Evolutionary conservation across 1,140 invertebrate species (phyloP), one percentile per base, ranked within the genome.

Genomic region (Lasioglossum albipes): DNA sequence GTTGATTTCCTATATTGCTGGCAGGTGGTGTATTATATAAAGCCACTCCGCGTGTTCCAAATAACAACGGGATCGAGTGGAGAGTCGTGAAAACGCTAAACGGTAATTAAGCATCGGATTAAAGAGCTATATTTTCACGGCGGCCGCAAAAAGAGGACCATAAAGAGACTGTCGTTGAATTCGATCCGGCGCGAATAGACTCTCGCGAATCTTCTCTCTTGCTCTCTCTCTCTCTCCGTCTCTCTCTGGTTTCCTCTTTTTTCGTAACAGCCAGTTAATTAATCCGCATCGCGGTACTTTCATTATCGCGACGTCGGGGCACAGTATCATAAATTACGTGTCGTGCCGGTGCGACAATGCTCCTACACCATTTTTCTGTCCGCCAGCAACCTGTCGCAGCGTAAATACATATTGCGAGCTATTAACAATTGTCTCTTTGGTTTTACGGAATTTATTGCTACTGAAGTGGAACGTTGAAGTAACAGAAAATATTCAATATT

Each of bases 311-410:
- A 75, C 80, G 79, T 70, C 72, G 64, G 36, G 79, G 83, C 87
- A 80, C 72, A 57, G 75, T 83, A 76, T 79, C 83, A 88, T 89
- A 88, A 87, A 88, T 89, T 88, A 87, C 83, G 72, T 81, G 81
- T 77, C 84, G 79, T 81, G 73, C 59, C 82, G 75, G 42, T 71
- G 59, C 84, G 75, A 85, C 84, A 75, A 79, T 82, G 70, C 70
- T 13, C 52, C 79, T 61, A 57, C 57, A 36, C 72, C 49, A 86
- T 82, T 81, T 87, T 86, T 87, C 59, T 71, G 69, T 45, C 70
- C 65, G 64, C 61, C 16, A 42, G 41, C 64, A 49, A 54, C 54
- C 49, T 65, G 69, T 75, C 70, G 49, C 74, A 7, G 42, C 45
- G 0, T 22, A 65, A 12, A 59, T 64, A 41, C 49, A 72, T 31